phyloP scores from a whole-genome alignment of 2,113 vertebrate species.

The Canis aureus region DNA sequence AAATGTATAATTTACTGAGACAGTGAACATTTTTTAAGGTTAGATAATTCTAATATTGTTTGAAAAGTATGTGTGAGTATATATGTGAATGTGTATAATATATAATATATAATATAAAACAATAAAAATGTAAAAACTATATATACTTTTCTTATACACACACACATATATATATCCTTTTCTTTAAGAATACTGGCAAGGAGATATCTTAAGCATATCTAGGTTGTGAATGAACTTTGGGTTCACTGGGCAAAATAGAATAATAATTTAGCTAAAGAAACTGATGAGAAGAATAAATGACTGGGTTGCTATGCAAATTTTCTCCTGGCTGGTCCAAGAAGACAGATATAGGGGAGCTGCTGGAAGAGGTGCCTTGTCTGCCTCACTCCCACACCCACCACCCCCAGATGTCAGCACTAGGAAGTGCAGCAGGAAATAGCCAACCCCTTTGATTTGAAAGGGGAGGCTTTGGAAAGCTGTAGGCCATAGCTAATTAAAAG shows the following conservation, averaged over 20 bases:
- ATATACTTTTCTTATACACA: too few relatives aligned
- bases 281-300: not conserved
- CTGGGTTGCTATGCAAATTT: not conserved
- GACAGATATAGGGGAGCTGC: not conserved
- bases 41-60: not conserved
- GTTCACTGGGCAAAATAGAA: not conserved
- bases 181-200: not conserved
- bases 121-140: not conserved
- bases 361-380: not conserved
- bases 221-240: not conserved
- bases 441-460: not conserved
- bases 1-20: not conserved
- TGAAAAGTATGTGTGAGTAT: not conserved
- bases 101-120: not conserved
- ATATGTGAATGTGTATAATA: not conserved
- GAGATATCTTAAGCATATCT: not conserved
- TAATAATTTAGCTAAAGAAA: constrained; percentile 44
- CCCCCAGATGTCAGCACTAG: not conserved
- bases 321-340: not conserved
- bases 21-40: not conserved
- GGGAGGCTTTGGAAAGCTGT: not conserved
- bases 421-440: not conserved
- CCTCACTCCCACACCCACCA: too few relatives aligned
- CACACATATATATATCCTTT: not conserved
- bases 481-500: not conserved